Evolutionary conservation across 2,113 vertebrate genomes (phyloP).

Genomic region (Neogobius melanostomus): DNA sequence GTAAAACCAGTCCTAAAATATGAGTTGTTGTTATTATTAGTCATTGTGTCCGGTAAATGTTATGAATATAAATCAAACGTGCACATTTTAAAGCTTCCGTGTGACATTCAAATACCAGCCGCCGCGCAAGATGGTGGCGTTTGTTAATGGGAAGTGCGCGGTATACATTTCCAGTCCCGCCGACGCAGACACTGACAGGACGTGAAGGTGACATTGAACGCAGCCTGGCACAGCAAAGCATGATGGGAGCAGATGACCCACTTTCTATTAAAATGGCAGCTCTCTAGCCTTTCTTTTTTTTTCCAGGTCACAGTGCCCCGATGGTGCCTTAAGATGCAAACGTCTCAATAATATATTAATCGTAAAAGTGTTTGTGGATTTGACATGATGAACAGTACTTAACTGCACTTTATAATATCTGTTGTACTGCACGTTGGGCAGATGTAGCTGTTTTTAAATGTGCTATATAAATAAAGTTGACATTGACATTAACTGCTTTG

Average conservation of each 20-base stretch:
- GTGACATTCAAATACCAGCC: conserved; percentile 5
- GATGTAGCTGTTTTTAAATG: no score
- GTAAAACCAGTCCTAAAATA: neutral
- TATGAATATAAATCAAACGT: neutral
- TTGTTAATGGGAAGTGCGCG: neutral
- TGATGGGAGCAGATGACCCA: conserved; percentile 8
- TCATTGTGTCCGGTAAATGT: neutral
- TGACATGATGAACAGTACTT: no score
- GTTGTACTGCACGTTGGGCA: no score
- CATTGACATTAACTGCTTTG: neutral
- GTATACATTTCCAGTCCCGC: neutral
- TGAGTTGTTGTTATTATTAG: neutral
- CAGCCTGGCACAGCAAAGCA: neutral
- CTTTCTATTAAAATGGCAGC: conserved; percentile 4
- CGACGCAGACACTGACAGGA: neutral
- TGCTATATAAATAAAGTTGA: no score
- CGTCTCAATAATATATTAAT: neutral
- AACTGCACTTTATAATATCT: no score
- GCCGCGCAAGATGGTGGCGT: neutral
- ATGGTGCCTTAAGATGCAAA: neutral
- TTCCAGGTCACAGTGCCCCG: neutral
- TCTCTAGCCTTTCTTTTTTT: neutral
- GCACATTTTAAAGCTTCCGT: neutral
- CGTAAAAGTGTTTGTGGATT: no score
- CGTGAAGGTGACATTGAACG: neutral